Evolutionary conservation across 2,797 vertebrate genomes (phyloP).

Genomic region (Phrynocephalus vlangalii): DNA sequence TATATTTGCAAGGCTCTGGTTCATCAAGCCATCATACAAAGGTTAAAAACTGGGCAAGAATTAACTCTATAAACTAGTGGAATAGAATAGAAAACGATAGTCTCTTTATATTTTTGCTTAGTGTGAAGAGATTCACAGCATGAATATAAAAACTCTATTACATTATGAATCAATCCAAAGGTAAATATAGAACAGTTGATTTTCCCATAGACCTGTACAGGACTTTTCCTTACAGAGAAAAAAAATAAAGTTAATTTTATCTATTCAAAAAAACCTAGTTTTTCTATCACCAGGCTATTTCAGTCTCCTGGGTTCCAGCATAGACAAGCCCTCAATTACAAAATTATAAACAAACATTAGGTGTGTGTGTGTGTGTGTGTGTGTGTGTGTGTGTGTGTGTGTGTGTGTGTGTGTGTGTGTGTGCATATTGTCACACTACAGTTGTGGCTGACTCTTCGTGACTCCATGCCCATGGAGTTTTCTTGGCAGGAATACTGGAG

Average conservation of each 20-base stretch:
- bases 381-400: too few species aligned
- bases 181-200: conserved; percentile 44
- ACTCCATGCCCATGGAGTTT: too few species aligned
- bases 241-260: conserved; percentile 64
- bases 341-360: background rate
- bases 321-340: background rate
- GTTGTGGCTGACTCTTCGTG: too few species aligned
- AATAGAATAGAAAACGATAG: conserved; percentile 59
- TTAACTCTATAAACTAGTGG: conserved; percentile 44
- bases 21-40: conserved; percentile 52
- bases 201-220: conserved; percentile 56
- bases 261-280: conserved; percentile 50
- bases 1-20: background rate
- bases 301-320: conserved; percentile 33
- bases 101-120: conserved; percentile 43
- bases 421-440: too few species aligned
- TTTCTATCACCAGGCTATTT: conserved; percentile 52
- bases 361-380: too few species aligned
- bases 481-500: too few species aligned
- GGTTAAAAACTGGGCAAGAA: conserved; percentile 40
- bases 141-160: conserved; percentile 56
- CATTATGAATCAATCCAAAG: conserved; percentile 60
- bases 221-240: conserved; percentile 62
- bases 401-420: too few species aligned
- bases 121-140: conserved; percentile 56